Conservation (phyloP, 2,113 vertebrate genomes). For the Orientallactaga bullata region DNA sequence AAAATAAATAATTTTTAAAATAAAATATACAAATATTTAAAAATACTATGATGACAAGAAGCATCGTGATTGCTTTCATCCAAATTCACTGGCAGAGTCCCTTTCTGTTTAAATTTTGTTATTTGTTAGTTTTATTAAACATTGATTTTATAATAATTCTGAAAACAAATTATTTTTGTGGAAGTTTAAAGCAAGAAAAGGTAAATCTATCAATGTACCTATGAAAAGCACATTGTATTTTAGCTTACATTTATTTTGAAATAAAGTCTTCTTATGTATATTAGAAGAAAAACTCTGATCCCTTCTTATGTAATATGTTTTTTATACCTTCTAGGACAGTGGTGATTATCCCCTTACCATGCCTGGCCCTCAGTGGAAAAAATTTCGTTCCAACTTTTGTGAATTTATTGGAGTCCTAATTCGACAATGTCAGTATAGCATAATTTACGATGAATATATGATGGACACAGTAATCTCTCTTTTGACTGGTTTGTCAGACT, state of each 20-base stretch:
- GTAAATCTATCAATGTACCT: not conserved
- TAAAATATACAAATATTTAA: not conserved
- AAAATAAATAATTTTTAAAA: too few relatives aligned
- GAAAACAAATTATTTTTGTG: not conserved
- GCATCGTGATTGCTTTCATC: not conserved
- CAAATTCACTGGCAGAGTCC: constrained; percentile 4
- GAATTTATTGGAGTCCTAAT: constrained; percentile 99
- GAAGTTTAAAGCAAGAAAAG: constrained; percentile 6
- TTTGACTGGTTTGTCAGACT: constrained; percentile 98
- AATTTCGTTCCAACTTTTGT: constrained; percentile 99
- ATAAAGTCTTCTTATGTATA: not conserved
- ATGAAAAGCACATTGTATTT: not conserved
- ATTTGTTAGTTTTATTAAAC: not conserved
- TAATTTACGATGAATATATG: constrained; percentile 99
- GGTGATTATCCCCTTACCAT: constrained; percentile 99
- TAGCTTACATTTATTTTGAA: not conserved
- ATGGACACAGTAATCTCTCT: constrained; percentile 99
- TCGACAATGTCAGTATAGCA: constrained; percentile 99
- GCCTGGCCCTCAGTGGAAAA: constrained; percentile 99
- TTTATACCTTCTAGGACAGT: constrained; percentile 92
- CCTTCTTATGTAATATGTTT: constrained; percentile 29
- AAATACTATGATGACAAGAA: not conserved
- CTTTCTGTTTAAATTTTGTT: constrained; percentile 12
- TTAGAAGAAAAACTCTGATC: not conserved
- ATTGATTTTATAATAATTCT: constrained; percentile 31